Evolutionary conservation across 1,140 invertebrate species (phyloP).

Genomic region (Macrocentrus cingulum): DNA sequence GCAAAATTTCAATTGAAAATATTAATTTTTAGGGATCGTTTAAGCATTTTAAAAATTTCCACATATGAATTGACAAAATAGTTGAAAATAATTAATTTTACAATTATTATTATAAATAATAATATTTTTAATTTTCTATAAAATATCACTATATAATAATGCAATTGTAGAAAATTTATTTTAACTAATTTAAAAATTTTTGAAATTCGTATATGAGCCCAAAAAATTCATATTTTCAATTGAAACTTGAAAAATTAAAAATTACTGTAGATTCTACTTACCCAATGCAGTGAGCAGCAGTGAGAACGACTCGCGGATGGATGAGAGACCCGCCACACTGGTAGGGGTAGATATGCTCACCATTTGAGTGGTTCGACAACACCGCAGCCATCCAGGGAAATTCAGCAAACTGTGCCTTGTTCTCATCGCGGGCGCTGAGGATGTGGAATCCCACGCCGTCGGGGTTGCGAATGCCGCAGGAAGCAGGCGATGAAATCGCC

Average conservation of each 20-base stretch:
- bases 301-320: slow-evolving; percentile 69
- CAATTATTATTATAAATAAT: not conserved
- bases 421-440: slow-evolving; percentile 67
- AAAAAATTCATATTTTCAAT: no score
- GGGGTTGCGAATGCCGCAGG: slow-evolving; percentile 71
- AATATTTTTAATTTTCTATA: not conserved
- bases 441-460: slow-evolving; percentile 72
- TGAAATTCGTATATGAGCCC: no score
- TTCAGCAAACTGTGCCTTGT: slow-evolving; percentile 71
- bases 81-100: no score
- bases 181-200: no score
- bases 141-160: no score
- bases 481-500: slow-evolving; percentile 37
- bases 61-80: no score
- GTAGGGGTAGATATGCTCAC: slow-evolving; percentile 66
- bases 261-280: no score
- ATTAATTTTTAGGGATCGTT: no score
- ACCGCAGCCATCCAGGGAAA: slow-evolving; percentile 86
- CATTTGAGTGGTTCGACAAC: slow-evolving; percentile 65
- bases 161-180: no score
- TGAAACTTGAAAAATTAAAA: no score
- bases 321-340: slow-evolving; percentile 78
- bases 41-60: no score
- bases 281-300: slow-evolving; percentile 69
- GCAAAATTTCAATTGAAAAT: no score